These are phyloP conservation scores for Pelecanoides urinatrix DNA, from an alignment of 2,113 vertebrate genomes.

Conservation along the genomic window DNA sequence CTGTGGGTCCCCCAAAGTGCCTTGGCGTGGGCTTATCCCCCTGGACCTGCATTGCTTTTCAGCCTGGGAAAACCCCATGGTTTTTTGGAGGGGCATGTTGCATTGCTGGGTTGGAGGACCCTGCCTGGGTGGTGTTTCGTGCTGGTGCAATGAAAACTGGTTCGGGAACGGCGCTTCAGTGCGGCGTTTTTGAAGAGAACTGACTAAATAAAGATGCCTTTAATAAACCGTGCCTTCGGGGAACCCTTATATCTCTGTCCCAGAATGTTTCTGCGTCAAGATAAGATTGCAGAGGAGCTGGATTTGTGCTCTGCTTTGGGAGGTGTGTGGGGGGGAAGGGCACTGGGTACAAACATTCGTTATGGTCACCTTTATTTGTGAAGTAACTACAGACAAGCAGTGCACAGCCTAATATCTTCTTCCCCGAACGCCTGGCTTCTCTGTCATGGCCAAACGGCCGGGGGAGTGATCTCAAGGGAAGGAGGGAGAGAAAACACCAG, in stretches of 20 bases:
- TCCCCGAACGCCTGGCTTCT: neutral
- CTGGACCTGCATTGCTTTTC: neutral
- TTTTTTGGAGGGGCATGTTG: neutral
- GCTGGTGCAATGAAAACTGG: neutral
- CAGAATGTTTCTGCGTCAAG: neutral
- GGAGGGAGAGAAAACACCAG: neutral
- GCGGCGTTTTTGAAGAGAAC: neutral
- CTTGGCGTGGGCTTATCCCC: neutral
- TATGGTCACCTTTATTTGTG: neutral
- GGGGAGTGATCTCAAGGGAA: neutral
- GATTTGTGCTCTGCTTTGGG: neutral
- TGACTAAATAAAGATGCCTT: neutral
- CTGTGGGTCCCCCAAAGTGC: neutral
- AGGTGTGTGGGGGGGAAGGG: neutral
- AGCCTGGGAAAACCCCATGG: neutral
- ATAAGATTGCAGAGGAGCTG: conserved; percentile 38
- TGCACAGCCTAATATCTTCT: neutral
- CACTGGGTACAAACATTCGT: neutral
- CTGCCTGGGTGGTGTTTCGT: neutral
- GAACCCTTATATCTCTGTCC: conserved; percentile 19
- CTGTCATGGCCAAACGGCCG: fast-evolving
- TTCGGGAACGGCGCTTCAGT: neutral
- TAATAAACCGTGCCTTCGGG: conserved; percentile 28
- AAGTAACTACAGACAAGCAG: neutral
- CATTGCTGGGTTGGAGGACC: neutral